Conservation (phyloP, 2,113 vertebrate genomes). For the Castor canadensis region DNA sequence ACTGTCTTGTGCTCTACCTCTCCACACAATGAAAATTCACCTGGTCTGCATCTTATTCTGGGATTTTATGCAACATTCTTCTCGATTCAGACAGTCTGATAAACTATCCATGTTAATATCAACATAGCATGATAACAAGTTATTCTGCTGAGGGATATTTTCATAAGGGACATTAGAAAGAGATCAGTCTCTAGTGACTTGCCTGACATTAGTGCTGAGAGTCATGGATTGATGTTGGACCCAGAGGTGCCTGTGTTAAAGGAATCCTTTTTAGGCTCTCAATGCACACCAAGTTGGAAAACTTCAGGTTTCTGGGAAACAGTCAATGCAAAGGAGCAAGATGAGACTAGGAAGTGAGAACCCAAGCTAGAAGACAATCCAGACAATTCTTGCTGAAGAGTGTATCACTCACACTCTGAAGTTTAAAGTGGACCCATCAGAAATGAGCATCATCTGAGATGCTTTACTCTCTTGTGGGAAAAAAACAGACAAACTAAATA, state of each 20-base stretch:
- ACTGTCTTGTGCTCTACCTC: not conserved
- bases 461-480: not conserved
- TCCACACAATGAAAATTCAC: not conserved
- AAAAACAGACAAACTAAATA: not conserved
- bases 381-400: not conserved
- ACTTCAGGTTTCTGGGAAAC: not conserved
- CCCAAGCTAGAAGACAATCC: not conserved
- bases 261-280: not conserved
- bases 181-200: not conserved
- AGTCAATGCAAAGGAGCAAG: not conserved
- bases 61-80: not conserved
- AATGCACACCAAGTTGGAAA: not conserved
- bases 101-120: not conserved
- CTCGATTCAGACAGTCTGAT: not conserved
- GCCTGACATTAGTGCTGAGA: not conserved
- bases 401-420: not conserved
- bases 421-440: not conserved
- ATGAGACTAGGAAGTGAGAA: not conserved
- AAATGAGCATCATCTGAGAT: not conserved
- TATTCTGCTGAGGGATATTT: not conserved
- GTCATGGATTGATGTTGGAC: not conserved
- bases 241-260: accelerated
- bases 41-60: not conserved
- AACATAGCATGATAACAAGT: not conserved
- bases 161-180: not conserved